Evolutionary conservation across 2,797 vertebrate species (phyloP).

Genomic region (Rousettus madagascariensis): DNA sequence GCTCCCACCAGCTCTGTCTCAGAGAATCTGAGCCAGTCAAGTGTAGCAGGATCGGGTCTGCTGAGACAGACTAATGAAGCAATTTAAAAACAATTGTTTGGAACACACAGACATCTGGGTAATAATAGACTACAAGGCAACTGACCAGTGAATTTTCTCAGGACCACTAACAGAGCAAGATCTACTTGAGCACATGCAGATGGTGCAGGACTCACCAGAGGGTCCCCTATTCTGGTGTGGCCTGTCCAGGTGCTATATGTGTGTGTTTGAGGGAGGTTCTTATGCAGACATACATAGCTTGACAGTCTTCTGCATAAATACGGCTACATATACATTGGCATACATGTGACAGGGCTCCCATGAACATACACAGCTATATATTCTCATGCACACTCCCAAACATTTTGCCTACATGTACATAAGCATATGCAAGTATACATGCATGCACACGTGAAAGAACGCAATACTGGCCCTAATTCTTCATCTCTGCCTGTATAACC

Average conservation of each 20-base stretch:
- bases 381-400: not conserved
- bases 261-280: not conserved
- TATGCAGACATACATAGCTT: not conserved
- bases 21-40: conserved; percentile 54
- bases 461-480: not conserved
- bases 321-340: not conserved
- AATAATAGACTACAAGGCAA: conserved; percentile 84
- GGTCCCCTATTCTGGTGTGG: fast-evolving
- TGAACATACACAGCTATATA: not conserved
- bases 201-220: not conserved
- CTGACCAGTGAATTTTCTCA: conserved; percentile 81
- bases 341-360: not conserved
- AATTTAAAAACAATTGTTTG: conserved; percentile 80
- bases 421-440: not conserved
- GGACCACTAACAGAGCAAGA: conserved; percentile 81
- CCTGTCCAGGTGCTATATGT: not conserved
- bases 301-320: not conserved
- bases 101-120: conserved; percentile 84
- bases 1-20: conserved; percentile 9
- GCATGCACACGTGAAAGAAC: not conserved
- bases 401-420: not conserved
- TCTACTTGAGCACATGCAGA: conserved; percentile 12
- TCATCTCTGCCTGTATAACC: not conserved
- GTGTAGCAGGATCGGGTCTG: conserved; percentile 61
- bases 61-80: conserved; percentile 76